Evolutionary conservation across 1,140 invertebrate species (phyloP), one percentile per base, ranked within the genome.

Genomic region (Hylyphantes graminicola): DNA sequence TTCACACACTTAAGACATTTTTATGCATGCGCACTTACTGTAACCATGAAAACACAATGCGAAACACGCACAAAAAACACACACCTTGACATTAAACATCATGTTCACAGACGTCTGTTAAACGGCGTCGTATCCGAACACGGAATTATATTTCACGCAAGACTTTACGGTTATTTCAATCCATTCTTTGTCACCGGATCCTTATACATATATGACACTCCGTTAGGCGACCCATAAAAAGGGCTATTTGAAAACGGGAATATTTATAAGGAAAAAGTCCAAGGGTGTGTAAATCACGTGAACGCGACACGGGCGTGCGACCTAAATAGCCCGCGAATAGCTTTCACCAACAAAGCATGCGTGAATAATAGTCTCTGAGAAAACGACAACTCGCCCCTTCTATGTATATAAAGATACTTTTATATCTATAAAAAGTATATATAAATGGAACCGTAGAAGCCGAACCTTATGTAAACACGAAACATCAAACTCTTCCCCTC

Each of bases 381-480:
- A 81, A 80, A 50, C 50, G 65, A 59, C 35, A 65, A 21, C 77
- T 57, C 59, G 61, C 35, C 54, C 57, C 59, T 50, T 63, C 64
- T 63, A 51, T 35, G 8, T 74, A 70, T 50, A 70, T 70, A 70
- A 70, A 70, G 51, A 70, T 70, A 70, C 21, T 78, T 55, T 70
- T 65, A 17, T 70, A 61, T 17, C 48, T n/a, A 76, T 48, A 72
- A 63, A 73, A 54, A 19, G 67, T 54, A 73, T 73, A 64, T 63
- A 81, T 81, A 81, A 59, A 73, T 64, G 55, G 57, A 73, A 73
- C 53, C 67, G 63, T 61, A 70, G 48, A 63, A 12, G 65, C 35
- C 51, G 73, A 81, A 81, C 68, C 68, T 81, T 81, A 81, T 81
- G 79, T 81, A 81, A 81, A 81, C 79, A 81, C 48, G 57, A 81